Percentiles rank a stretch among this genome's conserved stretches.
These are phyloP conservation scores for Agriopis marginaria DNA, from an alignment of 2,888 invertebrate genomes.

Conservation along the genomic window DNA sequence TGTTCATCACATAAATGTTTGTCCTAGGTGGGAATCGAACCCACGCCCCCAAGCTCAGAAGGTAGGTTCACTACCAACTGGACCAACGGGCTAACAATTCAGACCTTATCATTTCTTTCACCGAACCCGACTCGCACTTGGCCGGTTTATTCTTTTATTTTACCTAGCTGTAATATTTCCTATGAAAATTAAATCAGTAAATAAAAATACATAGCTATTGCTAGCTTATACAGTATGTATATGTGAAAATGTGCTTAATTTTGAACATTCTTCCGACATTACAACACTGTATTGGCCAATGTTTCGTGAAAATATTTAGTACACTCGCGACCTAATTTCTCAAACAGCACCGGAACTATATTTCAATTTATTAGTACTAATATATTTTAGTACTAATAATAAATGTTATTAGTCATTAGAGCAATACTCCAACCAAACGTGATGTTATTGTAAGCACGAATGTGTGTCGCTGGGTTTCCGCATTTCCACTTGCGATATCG, in stretches of 20 bases:
- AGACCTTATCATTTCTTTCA: no score
- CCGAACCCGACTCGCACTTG: no score
- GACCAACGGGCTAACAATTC: no score
- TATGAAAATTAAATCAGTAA: background rate
- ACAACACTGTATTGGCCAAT: background rate
- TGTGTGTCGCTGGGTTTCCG: slow-evolving; percentile 16
- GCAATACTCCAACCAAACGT: background rate
- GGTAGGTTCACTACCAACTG: no score
- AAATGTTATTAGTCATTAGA: slow-evolving; percentile 9
- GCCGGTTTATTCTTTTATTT: no score
- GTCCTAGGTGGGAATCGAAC: no score
- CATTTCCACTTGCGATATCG: slow-evolving; percentile 3
- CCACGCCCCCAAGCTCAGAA: no score
- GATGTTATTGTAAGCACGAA: slow-evolving; percentile 28
- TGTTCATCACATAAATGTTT: no score
- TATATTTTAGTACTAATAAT: slow-evolving; percentile 8
- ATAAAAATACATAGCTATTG: background rate
- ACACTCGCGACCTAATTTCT: slow-evolving; percentile 5
- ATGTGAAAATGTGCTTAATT: background rate
- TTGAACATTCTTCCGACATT: background rate
- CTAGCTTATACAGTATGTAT: background rate
- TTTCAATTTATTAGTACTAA: slow-evolving; percentile 13
- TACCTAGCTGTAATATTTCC: background rate
- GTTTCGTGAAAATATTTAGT: slow-evolving; percentile 8
- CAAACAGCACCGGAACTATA: slow-evolving; percentile 7